phyloP scores from a whole-genome alignment of 23 tunicate species.

The Halocynthia aurantium region DNA sequence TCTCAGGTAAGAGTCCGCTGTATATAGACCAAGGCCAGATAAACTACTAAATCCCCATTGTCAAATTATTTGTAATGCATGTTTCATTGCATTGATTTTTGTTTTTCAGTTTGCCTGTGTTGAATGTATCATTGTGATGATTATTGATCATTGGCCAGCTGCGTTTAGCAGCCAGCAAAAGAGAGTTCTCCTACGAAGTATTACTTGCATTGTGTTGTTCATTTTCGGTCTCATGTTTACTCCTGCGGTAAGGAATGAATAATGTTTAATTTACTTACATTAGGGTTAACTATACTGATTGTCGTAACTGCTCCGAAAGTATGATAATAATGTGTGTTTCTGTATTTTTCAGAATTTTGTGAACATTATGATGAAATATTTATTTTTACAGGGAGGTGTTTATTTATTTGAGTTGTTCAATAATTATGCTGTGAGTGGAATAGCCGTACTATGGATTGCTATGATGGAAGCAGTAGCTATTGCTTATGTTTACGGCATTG shows the following conservation, averaged over 20 bases:
- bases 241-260: constrained; percentile 10
- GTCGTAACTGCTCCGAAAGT: too few relatives aligned
- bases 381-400: constrained; percentile 40
- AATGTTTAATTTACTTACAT: too few relatives aligned
- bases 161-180: neutral
- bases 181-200: constrained; percentile 2
- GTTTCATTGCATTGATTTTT: neutral
- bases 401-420: constrained; percentile 61
- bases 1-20: constrained; percentile 28
- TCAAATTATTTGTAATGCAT: neutral
- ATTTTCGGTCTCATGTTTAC: constrained; percentile 11
- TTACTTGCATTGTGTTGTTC: constrained; percentile 2
- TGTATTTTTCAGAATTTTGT: neutral
- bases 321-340: too few relatives aligned
- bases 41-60: neutral
- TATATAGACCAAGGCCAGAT: neutral
- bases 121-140: constrained; percentile 19
- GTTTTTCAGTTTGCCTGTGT: constrained; percentile 24
- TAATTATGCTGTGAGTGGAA: constrained; percentile 63
- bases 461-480: constrained; percentile 46
- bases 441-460: constrained; percentile 41
- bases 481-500: constrained; percentile 52
- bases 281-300: too few relatives aligned
- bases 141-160: constrained; percentile 20
- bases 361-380: neutral